Percentiles rank a stretch among this genome's conserved stretches.
phyloP scores from a whole-genome alignment of 1,140 invertebrate genomes.

The Monomorium pharaonis region DNA sequence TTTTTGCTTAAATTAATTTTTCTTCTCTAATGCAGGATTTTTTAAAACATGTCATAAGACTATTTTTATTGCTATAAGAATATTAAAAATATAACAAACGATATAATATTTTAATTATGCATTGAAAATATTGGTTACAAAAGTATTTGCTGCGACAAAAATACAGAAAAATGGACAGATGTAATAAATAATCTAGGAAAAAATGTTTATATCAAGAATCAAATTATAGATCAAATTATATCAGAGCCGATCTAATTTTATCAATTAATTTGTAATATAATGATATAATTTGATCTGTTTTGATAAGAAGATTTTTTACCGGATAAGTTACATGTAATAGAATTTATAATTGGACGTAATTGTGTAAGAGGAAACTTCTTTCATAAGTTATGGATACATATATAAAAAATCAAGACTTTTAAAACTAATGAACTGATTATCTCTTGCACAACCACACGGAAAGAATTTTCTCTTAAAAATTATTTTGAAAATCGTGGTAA shows the following conservation, averaged over 20 bases:
- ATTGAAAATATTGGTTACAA: background rate
- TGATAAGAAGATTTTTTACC: no score
- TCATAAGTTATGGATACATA: background rate
- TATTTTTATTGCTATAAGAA: background rate
- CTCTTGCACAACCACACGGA: no score
- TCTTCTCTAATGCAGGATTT: background rate
- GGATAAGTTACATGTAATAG: conserved; percentile 8
- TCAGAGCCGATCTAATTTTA: no score
- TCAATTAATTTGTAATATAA: no score
- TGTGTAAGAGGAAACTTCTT: background rate
- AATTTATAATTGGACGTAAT: background rate
- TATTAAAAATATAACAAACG: background rate
- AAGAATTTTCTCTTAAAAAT: no score
- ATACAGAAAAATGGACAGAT: background rate
- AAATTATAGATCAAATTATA: no score
- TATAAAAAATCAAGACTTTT: background rate
- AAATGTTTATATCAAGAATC: no score
- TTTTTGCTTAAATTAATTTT: background rate
- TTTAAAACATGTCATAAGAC: background rate
- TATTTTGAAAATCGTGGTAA: no score
- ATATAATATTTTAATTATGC: background rate
- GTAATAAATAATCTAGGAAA: no score
- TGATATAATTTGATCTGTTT: no score
- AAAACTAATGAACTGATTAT: no score
- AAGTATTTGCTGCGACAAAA: background rate